A percentile compares a stretch with the other conserved stretches of the same genome.
Evolutionary conservation across 1,140 invertebrate species (phyloP).

Genomic region (Hyphantria cunea): DNA sequence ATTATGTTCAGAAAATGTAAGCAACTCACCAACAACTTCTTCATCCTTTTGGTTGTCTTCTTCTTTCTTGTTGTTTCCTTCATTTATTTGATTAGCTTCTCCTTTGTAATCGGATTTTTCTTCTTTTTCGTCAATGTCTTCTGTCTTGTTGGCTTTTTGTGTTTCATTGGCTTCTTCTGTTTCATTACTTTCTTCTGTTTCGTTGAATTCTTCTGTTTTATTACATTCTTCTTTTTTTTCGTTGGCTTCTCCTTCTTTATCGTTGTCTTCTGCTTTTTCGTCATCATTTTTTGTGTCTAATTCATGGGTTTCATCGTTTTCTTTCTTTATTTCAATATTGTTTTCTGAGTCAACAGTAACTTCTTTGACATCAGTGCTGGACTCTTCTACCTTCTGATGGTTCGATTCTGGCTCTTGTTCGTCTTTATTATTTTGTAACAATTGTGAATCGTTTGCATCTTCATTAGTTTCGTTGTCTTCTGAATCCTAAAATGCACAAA

Average conservation of each 20-base stretch:
- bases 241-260: background rate
- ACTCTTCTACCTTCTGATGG: background rate
- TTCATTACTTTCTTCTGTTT: too few relatives aligned
- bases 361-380: background rate
- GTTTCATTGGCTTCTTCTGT: too few relatives aligned
- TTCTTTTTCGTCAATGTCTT: too few relatives aligned
- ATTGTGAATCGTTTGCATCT: constrained; percentile 18
- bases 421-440: background rate
- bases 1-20: too few relatives aligned
- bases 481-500: constrained; percentile 70
- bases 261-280: background rate
- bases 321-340: background rate
- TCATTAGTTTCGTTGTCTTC: constrained; percentile 30
- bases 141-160: too few relatives aligned
- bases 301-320: background rate
- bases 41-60: constrained; percentile 28
- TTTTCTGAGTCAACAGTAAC: background rate
- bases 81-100: too few relatives aligned
- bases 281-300: background rate
- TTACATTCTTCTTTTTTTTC: too few relatives aligned
- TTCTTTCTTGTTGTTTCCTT: background rate
- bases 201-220: too few relatives aligned
- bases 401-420: background rate
- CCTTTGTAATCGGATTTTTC: too few relatives aligned
- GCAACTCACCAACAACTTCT: too few relatives aligned